Evolutionary conservation across 2,888 invertebrate species (phyloP).

Genomic region (Rhagonycha fulva): DNA sequence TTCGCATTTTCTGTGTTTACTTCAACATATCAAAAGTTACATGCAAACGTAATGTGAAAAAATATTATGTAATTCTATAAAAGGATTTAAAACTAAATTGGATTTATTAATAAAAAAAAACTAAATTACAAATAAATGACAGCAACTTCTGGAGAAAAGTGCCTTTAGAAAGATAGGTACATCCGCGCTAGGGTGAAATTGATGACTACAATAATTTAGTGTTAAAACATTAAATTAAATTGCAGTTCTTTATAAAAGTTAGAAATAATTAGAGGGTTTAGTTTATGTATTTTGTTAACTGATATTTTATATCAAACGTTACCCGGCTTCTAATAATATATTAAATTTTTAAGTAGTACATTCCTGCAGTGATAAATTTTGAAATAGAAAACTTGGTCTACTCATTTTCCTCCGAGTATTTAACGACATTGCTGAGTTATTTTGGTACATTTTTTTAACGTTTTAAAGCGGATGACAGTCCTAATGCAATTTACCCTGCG

Average conservation of each 20-base stretch:
- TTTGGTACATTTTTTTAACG: slow-evolving; percentile 6
- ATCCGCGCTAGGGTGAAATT: neutral
- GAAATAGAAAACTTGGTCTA: neutral
- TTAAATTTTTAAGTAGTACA: neutral
- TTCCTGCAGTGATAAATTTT: neutral
- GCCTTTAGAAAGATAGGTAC: neutral
- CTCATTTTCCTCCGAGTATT: neutral
- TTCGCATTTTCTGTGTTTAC: neutral
- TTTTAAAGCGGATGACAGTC: slow-evolving; percentile 18
- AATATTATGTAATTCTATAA: neutral
- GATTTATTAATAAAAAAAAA: neutral
- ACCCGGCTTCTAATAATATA: neutral
- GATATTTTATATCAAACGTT: neutral
- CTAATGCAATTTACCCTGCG: slow-evolving; percentile 21
- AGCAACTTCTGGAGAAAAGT: neutral
- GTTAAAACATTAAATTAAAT: slow-evolving; percentile 3
- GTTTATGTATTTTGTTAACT: neutral
- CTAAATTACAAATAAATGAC: neutral
- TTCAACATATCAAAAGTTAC: neutral
- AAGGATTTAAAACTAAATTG: neutral
- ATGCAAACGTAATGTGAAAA: neutral
- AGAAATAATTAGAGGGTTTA: neutral
- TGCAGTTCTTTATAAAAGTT: neutral
- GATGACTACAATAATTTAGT: neutral
- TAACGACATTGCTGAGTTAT: neutral